Percentiles rank a stretch among this genome's conserved stretches.
Evolutionary conservation across 1,140 invertebrate genomes (phyloP).

Genomic region (Agrilus planipennis): DNA sequence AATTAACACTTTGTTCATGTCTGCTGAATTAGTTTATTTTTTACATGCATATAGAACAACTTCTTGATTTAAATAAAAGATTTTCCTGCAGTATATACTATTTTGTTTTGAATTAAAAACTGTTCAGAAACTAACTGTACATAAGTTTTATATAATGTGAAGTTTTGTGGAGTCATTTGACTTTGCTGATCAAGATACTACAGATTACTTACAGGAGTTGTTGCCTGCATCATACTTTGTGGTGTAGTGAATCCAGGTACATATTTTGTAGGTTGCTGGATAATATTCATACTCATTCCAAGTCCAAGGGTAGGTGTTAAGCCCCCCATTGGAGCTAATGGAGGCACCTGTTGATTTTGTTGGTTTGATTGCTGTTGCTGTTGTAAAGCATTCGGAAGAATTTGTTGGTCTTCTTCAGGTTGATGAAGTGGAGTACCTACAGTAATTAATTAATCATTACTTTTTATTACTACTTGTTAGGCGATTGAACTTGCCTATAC

Average conservation of each 20-base stretch:
- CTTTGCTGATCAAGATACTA: slow-evolving; percentile 10
- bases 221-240: slow-evolving; percentile 68
- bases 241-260: slow-evolving; percentile 58
- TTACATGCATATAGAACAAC: neutral
- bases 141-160: neutral
- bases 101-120: no score
- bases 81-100: no score
- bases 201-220: slow-evolving; percentile 60
- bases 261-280: slow-evolving; percentile 58
- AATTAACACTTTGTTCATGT: no score
- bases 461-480: neutral
- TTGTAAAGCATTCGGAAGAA: slow-evolving; percentile 67
- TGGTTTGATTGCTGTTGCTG: slow-evolving; percentile 52
- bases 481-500: slow-evolving; percentile 41
- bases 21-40: no score
- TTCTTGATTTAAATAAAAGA: no score
- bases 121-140: no score
- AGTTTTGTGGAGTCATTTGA: neutral
- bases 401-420: slow-evolving; percentile 83
- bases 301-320: slow-evolving; percentile 39
- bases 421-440: slow-evolving; percentile 74
- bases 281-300: slow-evolving; percentile 40
- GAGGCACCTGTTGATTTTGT: slow-evolving; percentile 40
- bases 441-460: slow-evolving; percentile 3
- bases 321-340: slow-evolving; percentile 44